A percentile compares a stretch with the other conserved stretches of the same genome.
These are phyloP conservation scores for Conus betulinus DNA, from an alignment of 1,140 invertebrate species.

Conservation along the genomic window DNA sequence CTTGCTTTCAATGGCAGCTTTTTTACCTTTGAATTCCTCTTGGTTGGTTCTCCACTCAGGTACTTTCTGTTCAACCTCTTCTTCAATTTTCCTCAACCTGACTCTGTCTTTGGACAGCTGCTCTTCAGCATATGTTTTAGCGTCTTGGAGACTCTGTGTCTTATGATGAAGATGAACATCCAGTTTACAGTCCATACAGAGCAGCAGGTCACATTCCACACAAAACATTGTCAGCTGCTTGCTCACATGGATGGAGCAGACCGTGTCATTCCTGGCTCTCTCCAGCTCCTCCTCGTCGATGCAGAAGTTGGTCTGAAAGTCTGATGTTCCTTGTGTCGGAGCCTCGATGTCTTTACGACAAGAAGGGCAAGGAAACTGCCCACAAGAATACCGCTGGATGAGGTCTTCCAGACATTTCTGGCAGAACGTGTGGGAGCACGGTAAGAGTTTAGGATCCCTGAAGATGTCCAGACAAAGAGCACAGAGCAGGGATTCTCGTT, in stretches of 20 bases:
- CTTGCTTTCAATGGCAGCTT: background rate
- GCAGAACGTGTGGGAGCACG: constrained; percentile 14
- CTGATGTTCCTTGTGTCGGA: background rate
- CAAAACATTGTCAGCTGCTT: background rate
- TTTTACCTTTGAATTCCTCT: background rate
- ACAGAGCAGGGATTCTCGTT: no score
- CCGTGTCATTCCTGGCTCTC: background rate
- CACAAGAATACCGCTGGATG: background rate
- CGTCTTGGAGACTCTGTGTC: background rate
- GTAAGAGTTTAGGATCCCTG: background rate
- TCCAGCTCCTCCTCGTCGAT: background rate
- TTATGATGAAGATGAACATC: background rate
- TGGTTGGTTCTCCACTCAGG: background rate
- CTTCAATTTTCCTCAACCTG: background rate
- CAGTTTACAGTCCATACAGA: constrained; percentile 23
- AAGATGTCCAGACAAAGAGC: no score
- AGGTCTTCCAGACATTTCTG: constrained; percentile 12
- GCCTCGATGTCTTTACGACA: background rate
- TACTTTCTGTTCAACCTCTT: background rate
- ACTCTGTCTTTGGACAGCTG: constrained; percentile 4
- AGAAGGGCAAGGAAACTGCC: background rate
- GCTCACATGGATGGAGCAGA: background rate
- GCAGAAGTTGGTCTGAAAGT: constrained; percentile 28
- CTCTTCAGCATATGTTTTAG: background rate
- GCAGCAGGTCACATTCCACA: background rate